Evolutionary conservation across 2,113 vertebrate species (phyloP).

Genomic region (Dissostichus mawsoni): DNA sequence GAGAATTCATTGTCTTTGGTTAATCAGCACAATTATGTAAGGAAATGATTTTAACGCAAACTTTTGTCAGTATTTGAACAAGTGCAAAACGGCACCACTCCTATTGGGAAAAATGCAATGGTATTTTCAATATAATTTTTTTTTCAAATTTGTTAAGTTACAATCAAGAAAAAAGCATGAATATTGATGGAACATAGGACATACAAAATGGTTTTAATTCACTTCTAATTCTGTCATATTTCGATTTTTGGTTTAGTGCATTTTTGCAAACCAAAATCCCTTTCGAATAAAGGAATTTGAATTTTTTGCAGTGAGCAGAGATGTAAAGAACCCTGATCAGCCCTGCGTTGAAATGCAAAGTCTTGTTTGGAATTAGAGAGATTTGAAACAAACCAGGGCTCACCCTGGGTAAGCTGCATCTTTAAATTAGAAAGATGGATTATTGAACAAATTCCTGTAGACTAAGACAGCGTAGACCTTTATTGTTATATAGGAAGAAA

Average conservation of each 20-base stretch:
- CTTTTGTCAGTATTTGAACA: not conserved
- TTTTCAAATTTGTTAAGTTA: not conserved
- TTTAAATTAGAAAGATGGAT: not conserved
- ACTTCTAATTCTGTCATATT: not conserved
- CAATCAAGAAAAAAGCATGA: not conserved
- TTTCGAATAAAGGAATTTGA: not conserved
- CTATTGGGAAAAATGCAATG: not conserved
- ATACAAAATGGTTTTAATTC: not conserved
- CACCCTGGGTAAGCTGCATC: not conserved
- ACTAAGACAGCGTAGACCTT: too few relatives aligned
- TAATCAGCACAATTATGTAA: not conserved
- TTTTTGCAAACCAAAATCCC: not conserved
- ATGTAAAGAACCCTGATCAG: not conserved
- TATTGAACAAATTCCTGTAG: not conserved
- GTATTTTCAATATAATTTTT: not conserved
- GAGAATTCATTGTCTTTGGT: not conserved
- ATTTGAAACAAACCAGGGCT: not conserved
- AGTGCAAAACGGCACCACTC: not conserved
- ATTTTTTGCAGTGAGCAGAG: too few relatives aligned
- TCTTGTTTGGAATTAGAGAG: not conserved
- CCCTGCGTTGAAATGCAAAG: not conserved
- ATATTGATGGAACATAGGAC: not conserved
- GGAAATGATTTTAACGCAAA: not conserved
- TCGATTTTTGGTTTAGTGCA: not conserved
- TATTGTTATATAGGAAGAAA: not conserved